Conservation (phyloP, 2,888 invertebrate species). For the Syritta pipiens region DNA sequence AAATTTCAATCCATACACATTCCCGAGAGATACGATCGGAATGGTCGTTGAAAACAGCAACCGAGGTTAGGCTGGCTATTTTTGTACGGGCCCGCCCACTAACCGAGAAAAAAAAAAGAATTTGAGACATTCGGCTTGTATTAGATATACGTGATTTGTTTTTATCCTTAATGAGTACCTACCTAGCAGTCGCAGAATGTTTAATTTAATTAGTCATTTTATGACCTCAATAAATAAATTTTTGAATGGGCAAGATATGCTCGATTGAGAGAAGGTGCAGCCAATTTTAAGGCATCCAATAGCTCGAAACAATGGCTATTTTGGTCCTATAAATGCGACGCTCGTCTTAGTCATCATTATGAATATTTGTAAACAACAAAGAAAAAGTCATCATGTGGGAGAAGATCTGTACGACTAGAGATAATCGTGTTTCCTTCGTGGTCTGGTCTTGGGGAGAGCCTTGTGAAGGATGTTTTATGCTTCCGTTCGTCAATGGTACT, state of each 20-base stretch:
- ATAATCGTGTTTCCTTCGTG: no score
- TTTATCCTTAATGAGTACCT: slow-evolving; percentile 36
- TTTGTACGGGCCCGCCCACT: slow-evolving; percentile 48
- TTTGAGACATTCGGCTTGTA: slow-evolving; percentile 43
- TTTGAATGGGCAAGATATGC: slow-evolving; percentile 11
- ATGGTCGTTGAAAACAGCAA: slow-evolving; percentile 41
- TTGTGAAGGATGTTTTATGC: neutral
- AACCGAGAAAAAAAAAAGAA: no score
- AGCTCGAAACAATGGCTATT: slow-evolving; percentile 14
- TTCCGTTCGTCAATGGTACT: no score
- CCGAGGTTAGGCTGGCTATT: slow-evolving; percentile 57
- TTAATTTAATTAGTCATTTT: slow-evolving; percentile 55
- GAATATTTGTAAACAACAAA: slow-evolving; percentile 42
- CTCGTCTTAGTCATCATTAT: slow-evolving; percentile 37
- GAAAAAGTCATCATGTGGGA: slow-evolving; percentile 10
- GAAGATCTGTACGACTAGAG: neutral
- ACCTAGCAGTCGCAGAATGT: slow-evolving; percentile 26
- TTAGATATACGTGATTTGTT: slow-evolving; percentile 42
- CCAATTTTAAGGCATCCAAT: slow-evolving; percentile 1
- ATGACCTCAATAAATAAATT: slow-evolving; percentile 49
- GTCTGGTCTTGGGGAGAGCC: no score
- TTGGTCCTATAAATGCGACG: neutral
- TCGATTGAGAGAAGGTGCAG: slow-evolving; percentile 24
- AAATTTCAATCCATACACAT: slow-evolving; percentile 41
- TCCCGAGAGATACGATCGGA: slow-evolving; percentile 51